Evolutionary conservation across 2,113 vertebrate species (phyloP).

Genomic region (Oncorhynchus clarkii): DNA sequence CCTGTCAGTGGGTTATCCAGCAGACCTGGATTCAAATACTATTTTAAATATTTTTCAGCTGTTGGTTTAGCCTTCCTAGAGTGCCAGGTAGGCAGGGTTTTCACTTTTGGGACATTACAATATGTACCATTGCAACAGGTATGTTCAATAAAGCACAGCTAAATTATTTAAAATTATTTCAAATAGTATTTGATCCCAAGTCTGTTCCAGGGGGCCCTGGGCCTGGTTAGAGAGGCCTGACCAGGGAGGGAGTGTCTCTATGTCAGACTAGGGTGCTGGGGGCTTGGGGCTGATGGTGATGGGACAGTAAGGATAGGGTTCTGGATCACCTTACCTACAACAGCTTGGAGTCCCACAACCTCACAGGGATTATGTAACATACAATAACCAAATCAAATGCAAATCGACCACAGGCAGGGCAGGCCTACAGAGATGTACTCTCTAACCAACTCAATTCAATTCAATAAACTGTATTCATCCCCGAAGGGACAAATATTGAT

Average conservation of each 20-base stretch:
- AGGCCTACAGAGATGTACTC: no score
- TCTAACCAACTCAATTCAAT: neutral
- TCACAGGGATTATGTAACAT: constrained; percentile 19
- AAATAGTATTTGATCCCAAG: no score
- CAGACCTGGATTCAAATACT: neutral
- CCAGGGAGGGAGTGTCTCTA: constrained; percentile 23
- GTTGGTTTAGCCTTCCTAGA: neutral
- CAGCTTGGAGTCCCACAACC: constrained; percentile 25
- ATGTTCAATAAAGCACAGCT: no score
- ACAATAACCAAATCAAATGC: constrained; percentile 8
- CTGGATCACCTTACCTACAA: constrained; percentile 37
- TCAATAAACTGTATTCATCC: no score
- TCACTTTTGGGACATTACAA: no score
- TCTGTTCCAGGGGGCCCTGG: neutral
- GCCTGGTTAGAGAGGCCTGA: no score
- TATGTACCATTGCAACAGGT: neutral
- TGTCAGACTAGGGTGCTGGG: constrained; percentile 12
- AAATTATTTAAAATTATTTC: no score
- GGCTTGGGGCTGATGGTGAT: constrained; percentile 21
- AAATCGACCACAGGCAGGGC: constrained; percentile 11
- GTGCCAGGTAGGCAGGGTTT: no score
- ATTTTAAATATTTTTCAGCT: no score
- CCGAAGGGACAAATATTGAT: no score
- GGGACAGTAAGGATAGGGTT: neutral
- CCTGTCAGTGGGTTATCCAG: neutral